A percentile compares a stretch with the other conserved stretches of the same genome.
Conservation (phyloP, 2,888 invertebrate species). For the Oegoconia quadripuncta region DNA sequence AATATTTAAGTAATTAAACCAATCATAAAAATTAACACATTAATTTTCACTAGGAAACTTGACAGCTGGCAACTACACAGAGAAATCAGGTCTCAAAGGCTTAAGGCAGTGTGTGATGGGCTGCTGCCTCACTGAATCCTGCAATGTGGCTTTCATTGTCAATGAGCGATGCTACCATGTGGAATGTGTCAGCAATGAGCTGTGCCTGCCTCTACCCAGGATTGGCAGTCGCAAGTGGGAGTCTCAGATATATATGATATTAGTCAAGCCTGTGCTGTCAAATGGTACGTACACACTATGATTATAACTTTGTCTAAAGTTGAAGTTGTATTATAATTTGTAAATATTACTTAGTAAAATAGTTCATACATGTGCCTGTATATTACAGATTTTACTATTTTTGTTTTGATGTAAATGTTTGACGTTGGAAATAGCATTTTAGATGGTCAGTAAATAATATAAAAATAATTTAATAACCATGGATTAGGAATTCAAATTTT, state of each 20-base stretch:
- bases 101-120: constrained; percentile 82
- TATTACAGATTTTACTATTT: not conserved
- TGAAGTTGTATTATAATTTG: not conserved
- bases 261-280: constrained; percentile 84
- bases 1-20: no score
- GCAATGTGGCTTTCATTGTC: constrained; percentile 89
- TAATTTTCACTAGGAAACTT: constrained; percentile 56
- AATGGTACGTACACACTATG: no score
- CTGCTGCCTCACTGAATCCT: constrained; percentile 82
- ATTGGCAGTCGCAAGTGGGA: constrained; percentile 70
- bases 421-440: no score
- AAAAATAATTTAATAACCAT: not conserved
- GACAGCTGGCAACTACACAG: constrained; percentile 81
- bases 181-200: constrained; percentile 83
- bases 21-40: no score
- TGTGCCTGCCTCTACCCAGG: constrained; percentile 83
- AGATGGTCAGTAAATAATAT: not conserved
- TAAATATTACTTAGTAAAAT: constrained; percentile 1
- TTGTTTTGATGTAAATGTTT: no score
- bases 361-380: not conserved
- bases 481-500: not conserved
- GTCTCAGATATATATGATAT: constrained; percentile 85
- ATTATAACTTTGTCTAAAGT: constrained; percentile 9
- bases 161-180: constrained; percentile 88
- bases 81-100: constrained; percentile 70